A percentile compares a stretch with the other conserved stretches of the same genome.
phyloP scores from a whole-genome alignment of 1,140 invertebrate species.

The Hycleus cichorii region DNA sequence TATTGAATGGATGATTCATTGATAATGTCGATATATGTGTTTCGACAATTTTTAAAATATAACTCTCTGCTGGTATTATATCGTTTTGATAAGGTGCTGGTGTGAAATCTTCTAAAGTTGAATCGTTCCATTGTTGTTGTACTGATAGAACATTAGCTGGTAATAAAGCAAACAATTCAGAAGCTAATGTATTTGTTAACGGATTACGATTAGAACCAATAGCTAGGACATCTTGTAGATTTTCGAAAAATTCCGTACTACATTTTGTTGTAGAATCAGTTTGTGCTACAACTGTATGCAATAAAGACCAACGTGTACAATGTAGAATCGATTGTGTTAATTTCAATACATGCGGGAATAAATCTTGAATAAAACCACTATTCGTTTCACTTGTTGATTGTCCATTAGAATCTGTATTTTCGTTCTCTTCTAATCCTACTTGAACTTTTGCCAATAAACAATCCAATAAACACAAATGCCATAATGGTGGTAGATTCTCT shows the following conservation, averaged over 20 bases:
- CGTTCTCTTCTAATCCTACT: constrained; percentile 48
- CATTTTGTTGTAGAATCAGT: constrained; percentile 43
- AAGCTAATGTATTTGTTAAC: constrained; percentile 46
- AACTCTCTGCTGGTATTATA: constrained; percentile 75
- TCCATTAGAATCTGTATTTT: neutral
- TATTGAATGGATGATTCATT: constrained; percentile 50
- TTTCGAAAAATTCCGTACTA: constrained; percentile 45
- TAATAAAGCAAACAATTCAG: constrained; percentile 49
- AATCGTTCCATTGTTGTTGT: constrained; percentile 59
- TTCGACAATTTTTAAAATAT: constrained; percentile 57
- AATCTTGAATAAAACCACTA: constrained; percentile 42
- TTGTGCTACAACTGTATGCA: constrained; percentile 44
- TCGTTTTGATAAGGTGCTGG: constrained; percentile 61
- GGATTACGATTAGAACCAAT: constrained; percentile 48
- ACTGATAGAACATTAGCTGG: constrained; percentile 51
- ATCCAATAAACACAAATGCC: constrained; percentile 59
- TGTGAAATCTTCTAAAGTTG: constrained; percentile 35
- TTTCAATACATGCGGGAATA: constrained; percentile 54
- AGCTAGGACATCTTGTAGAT: constrained; percentile 51
- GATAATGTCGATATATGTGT: constrained; percentile 51
- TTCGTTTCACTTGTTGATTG: constrained; percentile 20
- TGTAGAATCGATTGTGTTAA: constrained; percentile 53
- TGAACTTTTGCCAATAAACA: constrained; percentile 62
- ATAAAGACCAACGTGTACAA: constrained; percentile 39
- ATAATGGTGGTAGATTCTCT: constrained; percentile 53